phyloP scores from a whole-genome alignment of 2,797 vertebrate species.

The Smutsia temminckii region DNA sequence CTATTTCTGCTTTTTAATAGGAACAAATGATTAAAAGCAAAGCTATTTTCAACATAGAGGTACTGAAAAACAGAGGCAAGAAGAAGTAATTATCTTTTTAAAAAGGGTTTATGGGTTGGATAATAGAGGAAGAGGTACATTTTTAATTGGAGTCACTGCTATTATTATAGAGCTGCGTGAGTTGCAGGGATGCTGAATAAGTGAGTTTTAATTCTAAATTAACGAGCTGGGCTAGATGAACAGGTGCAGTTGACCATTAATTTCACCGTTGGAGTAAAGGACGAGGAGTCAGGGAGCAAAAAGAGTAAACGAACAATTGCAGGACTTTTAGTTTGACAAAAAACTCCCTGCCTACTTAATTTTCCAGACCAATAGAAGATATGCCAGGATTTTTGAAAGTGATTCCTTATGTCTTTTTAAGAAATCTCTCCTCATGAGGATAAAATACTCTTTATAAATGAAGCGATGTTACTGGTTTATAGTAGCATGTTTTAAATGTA shows the following conservation, averaged over 20 bases:
- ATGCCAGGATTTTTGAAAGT: slow-evolving; percentile 43
- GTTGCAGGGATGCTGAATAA: slow-evolving; percentile 37
- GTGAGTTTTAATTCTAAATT: slow-evolving; percentile 59
- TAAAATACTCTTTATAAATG: slow-evolving; percentile 32
- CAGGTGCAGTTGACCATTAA: slow-evolving; percentile 50
- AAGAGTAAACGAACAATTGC: slow-evolving; percentile 27
- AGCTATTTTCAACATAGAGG: slow-evolving; percentile 54
- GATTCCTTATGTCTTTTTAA: slow-evolving; percentile 55
- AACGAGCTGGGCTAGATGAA: slow-evolving; percentile 11
- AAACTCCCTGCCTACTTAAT: slow-evolving; percentile 55
- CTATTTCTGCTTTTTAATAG: slow-evolving; percentile 65
- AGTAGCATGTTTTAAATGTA: not conserved
- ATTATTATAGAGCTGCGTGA: slow-evolving; percentile 19
- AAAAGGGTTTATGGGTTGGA: slow-evolving; percentile 8
- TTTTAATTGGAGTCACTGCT: slow-evolving; percentile 64
- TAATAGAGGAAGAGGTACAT: slow-evolving; percentile 19
- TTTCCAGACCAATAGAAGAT: slow-evolving; percentile 70
- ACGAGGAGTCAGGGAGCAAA: not conserved
- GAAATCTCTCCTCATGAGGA: slow-evolving; percentile 29
- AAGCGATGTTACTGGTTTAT: not conserved
- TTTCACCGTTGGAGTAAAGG: slow-evolving; percentile 30
- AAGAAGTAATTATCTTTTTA: slow-evolving; percentile 43
- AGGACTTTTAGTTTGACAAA: slow-evolving; percentile 31
- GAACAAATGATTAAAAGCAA: slow-evolving; percentile 64
- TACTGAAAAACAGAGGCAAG: slow-evolving; percentile 38